Percentiles rank a stretch among this genome's conserved stretches.
Conservation (phyloP, 2,113 vertebrate species). For the Helogale parvula region DNA sequence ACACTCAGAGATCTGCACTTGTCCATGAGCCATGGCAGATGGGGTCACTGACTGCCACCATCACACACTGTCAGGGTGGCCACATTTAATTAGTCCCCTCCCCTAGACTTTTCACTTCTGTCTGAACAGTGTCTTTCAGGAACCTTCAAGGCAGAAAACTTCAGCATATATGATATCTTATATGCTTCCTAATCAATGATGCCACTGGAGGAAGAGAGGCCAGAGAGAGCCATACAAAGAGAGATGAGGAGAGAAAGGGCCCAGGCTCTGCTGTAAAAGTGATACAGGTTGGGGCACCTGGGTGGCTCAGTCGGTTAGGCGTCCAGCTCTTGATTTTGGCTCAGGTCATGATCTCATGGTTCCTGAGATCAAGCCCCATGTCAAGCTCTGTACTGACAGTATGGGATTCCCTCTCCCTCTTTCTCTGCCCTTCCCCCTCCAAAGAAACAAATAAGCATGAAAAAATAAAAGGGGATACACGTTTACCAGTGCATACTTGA, state of each 20-base stretch:
- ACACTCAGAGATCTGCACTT: not conserved
- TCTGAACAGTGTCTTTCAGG: not conserved
- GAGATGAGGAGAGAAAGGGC: too few relatives aligned
- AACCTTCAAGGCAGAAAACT: not conserved
- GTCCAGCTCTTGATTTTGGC: too few relatives aligned
- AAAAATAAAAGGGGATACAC: too few relatives aligned
- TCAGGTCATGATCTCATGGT: too few relatives aligned
- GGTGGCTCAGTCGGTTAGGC: too few relatives aligned
- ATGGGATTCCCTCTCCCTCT: too few relatives aligned
- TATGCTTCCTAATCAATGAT: not conserved
- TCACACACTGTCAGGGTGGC: not conserved
- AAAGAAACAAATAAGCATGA: too few relatives aligned
- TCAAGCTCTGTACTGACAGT: too few relatives aligned
- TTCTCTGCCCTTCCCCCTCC: too few relatives aligned
- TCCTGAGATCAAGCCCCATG: too few relatives aligned
- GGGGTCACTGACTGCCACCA: not conserved
- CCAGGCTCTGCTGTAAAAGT: not conserved
- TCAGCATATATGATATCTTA: not conserved
- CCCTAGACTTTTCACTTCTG: not conserved
- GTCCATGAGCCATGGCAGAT: accelerated
- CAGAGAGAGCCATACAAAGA: not conserved
- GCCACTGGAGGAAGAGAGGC: not conserved
- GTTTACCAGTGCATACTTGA: not conserved
- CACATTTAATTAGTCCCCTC: not conserved
- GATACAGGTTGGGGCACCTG: too few relatives aligned